Evolutionary conservation across 2,888 invertebrate genomes (phyloP), one percentile per base, ranked within the genome.

Genomic region (Eupithecia subumbrata): DNA sequence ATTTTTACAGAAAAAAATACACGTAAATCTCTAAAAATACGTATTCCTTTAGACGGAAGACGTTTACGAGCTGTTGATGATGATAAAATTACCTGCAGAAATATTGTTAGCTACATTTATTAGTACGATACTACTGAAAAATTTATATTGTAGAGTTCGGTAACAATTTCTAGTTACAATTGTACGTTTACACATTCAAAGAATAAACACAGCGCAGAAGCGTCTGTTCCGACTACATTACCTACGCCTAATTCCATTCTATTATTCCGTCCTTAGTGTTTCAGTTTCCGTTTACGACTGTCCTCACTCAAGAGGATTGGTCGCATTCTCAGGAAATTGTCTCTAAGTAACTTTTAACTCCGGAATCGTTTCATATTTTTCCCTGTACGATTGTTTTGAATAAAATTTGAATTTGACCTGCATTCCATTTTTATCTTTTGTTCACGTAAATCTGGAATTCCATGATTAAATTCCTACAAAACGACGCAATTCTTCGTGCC

Each of bases 271-370:
- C 87, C 86, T 86, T 77, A 83, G 83, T 86, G 84, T 87, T 89
- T 89, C 89, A 84, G 89, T 89, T 89, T 91, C 90, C 90, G 81
- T 90, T 91, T 92, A 92, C 89, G 85, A 89, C 87, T 85, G 83
- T 87, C 90, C 89, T 91, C 90, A 92, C 92, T 93, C 91, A 90
- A 87, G 81, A 83, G 88, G 88, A 92, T 92, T 92, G 92, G 90
- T 91, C 90, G 87, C 87, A 84, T 89, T 89, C 86, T 86, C 87
- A 89, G 89, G 90, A 90, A 90, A 92, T 91, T 89, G 90, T 90
- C 89, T 90, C 89, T 90, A 90, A 91, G 85, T 91, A 89, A 91
- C 87, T 85, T 86, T 86, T 90, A 88, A 91, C 88, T 83, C 86
- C 82, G 80, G 85, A 86, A 88, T 87, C 87, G 87, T 89, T 86